Percentiles rank a stretch among this genome's conserved stretches.
Conservation (phyloP, 2,888 invertebrate genomes). For the Rhimphoctona megacephalus region DNA sequence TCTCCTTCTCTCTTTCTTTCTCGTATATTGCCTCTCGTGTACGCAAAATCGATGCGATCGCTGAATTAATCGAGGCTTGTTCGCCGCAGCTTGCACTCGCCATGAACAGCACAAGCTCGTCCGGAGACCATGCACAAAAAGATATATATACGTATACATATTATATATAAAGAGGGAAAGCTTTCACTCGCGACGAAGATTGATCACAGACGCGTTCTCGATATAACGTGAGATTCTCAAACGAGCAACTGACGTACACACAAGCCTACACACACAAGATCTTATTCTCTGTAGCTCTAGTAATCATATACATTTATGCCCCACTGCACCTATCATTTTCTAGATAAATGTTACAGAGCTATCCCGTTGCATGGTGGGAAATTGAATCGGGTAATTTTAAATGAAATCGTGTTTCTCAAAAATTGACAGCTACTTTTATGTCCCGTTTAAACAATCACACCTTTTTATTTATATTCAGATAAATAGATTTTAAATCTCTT, state of each 20-base stretch:
- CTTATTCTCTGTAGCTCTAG: constrained; percentile 16
- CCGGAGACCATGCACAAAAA: constrained; percentile 36
- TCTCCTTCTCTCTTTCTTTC: not conserved
- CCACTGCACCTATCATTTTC: constrained; percentile 43
- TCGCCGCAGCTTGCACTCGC: constrained; percentile 63
- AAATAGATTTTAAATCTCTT: not conserved
- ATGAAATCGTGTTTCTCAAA: not conserved
- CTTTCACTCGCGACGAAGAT: constrained; percentile 76
- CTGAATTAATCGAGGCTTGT: constrained; percentile 71
- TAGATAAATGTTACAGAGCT: constrained; percentile 6
- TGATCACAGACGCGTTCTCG: constrained; percentile 69
- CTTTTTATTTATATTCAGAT: not conserved
- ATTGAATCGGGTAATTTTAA: constrained; percentile 12
- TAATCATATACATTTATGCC: constrained; percentile 53
- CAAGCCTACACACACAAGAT: constrained; percentile 24
- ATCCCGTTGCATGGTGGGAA: constrained; percentile 22
- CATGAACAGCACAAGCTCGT: constrained; percentile 51
- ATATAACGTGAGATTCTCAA: constrained; percentile 54
- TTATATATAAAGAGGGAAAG: constrained; percentile 33
- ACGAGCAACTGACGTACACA: constrained; percentile 32
- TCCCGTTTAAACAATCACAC: not conserved
- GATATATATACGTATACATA: constrained; percentile 22
- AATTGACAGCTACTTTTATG: not conserved
- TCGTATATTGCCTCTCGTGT: constrained; percentile 20
- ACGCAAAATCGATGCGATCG: constrained; percentile 67